Conservation (phyloP, 2,797 vertebrate species). For the Rhinophrynus dorsalis region DNA sequence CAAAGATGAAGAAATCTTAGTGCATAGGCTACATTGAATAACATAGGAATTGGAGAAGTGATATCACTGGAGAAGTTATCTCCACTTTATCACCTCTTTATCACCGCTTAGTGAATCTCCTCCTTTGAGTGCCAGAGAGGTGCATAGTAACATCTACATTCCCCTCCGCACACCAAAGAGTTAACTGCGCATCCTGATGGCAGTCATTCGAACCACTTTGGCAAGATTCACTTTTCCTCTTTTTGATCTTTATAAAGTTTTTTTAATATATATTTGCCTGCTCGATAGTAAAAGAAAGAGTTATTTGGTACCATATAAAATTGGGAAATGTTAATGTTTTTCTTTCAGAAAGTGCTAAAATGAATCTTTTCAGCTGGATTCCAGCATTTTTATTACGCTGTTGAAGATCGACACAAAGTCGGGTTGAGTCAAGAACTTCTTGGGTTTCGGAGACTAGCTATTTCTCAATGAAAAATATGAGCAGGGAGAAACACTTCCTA, state of each 20-base stretch:
- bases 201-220: constrained; percentile 4
- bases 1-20: too few relatives aligned
- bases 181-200: constrained; percentile 36
- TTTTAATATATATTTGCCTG: constrained; percentile 7
- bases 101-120: too few relatives aligned
- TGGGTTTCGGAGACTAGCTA: background rate
- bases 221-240: constrained; percentile 9
- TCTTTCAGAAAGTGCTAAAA: constrained; percentile 37
- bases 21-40: too few relatives aligned
- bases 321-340: constrained; percentile 41
- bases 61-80: too few relatives aligned
- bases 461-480: constrained; percentile 4
- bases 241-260: background rate
- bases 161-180: too few relatives aligned
- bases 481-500: constrained; percentile 12
- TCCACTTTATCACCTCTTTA: too few relatives aligned
- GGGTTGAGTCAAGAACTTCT: constrained; percentile 22
- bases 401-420: constrained; percentile 5
- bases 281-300: constrained; percentile 26
- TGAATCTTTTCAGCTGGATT: constrained; percentile 24
- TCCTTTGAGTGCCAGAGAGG: too few relatives aligned
- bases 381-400: constrained; percentile 37
- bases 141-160: too few relatives aligned
- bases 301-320: constrained; percentile 35
- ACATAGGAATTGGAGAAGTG: too few relatives aligned